phyloP scores from a whole-genome alignment of 2,797 vertebrate genomes.

The Scolopax rusticola region DNA sequence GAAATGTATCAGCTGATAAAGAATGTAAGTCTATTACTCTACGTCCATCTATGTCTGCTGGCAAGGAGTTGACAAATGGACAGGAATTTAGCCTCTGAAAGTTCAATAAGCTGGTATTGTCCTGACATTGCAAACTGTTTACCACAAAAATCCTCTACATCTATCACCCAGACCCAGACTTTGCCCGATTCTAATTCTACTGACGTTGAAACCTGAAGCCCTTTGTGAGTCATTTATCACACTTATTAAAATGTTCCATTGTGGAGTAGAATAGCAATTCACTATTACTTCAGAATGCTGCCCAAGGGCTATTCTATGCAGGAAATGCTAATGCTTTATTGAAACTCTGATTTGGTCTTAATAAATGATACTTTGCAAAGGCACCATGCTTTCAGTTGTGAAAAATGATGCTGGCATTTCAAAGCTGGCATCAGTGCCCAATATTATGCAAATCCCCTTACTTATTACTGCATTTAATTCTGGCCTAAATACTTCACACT shows the following conservation, averaged over 20 bases:
- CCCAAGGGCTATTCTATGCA: constrained; percentile 80
- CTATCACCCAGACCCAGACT: constrained; percentile 73
- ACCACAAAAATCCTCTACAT: constrained; percentile 76
- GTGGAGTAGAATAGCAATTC: constrained; percentile 88
- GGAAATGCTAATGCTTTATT: constrained; percentile 86
- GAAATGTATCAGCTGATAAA: constrained; percentile 56
- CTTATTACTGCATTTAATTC: constrained; percentile 71
- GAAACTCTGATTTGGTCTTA: constrained; percentile 77
- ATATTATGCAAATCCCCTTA: constrained; percentile 73
- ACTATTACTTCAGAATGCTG: constrained; percentile 83
- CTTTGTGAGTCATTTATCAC: constrained; percentile 88
- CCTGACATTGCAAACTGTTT: constrained; percentile 79
- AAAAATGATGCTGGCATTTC: constrained; percentile 73
- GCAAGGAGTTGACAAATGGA: constrained; percentile 76
- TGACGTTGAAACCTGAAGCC: constrained; percentile 80
- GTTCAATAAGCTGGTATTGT: constrained; percentile 74
- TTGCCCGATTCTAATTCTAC: constrained; percentile 72
- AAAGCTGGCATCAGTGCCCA: constrained; percentile 62
- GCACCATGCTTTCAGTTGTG: constrained; percentile 67
- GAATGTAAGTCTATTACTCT: constrained; percentile 54
- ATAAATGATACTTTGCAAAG: constrained; percentile 72
- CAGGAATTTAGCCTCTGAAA: constrained; percentile 71
- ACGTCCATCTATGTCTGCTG: constrained; percentile 47
- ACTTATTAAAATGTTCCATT: constrained; percentile 89
- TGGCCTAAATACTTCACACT: constrained; percentile 68